Evolutionary conservation across 2,888 invertebrate species (phyloP).

Genomic region (Lacanobia wlatinum): DNA sequence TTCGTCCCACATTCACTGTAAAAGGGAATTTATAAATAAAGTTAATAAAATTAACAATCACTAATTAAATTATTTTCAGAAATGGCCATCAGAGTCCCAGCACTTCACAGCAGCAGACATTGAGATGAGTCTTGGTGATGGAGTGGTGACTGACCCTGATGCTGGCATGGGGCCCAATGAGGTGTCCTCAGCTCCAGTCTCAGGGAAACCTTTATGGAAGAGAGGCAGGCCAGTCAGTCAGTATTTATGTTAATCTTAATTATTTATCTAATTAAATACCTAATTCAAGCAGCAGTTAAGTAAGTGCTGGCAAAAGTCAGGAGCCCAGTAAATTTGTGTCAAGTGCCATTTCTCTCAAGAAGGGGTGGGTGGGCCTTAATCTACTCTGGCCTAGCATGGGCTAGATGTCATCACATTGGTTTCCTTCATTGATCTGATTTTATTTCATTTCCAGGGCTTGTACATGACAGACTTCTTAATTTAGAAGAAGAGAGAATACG

Average conservation of each 20-base stretch:
- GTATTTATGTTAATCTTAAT: conserved; percentile 50
- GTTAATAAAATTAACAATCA: neutral
- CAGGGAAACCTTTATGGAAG: conserved; percentile 78
- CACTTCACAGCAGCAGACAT: conserved; percentile 74
- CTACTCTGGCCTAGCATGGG: neutral
- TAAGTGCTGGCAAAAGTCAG: no score
- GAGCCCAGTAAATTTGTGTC: no score
- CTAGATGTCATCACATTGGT: no score
- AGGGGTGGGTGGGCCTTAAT: neutral
- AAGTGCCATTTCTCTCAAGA: no score
- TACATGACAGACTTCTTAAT: conserved; percentile 78
- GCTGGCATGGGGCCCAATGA: conserved; percentile 77
- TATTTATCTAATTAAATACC: neutral
- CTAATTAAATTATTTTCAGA: conserved; percentile 62
- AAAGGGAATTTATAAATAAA: neutral
- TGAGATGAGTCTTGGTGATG: conserved; percentile 74
- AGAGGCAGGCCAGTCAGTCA: conserved; percentile 77
- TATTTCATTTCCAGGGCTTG: conserved; percentile 69
- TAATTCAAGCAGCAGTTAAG: neutral
- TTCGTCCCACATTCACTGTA: neutral
- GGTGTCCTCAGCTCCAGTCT: conserved; percentile 73
- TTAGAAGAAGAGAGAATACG: conserved; percentile 81
- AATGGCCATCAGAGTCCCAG: conserved; percentile 77
- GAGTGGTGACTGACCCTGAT: conserved; percentile 68
- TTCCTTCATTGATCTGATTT: no score